Evolutionary conservation across 2,113 vertebrate genomes (phyloP), one percentile per base, ranked within the genome.

Genomic region (Gobio gobio): DNA sequence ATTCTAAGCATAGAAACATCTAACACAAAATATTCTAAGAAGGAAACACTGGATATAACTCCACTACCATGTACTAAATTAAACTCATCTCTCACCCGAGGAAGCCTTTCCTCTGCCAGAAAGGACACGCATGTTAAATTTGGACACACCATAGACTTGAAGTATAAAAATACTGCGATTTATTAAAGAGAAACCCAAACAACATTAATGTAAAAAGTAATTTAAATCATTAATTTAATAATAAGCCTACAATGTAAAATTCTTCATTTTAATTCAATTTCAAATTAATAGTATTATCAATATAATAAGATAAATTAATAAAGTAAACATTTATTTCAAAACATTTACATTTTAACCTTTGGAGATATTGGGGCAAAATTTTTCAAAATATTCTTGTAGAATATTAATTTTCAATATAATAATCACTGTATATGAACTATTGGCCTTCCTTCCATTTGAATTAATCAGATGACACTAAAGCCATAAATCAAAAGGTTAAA

Each of bases 31-130:
- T 45, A 77, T 63, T 51, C 26, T 58, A 24, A 2, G 20, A 78
- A 7, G 36, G 73, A 75, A 78, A 78, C 29, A 40, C 10, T 78
- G 20, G 59, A 78, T 78, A 59, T 78, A 78, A 59, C 29, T 59
- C 33, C 29, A 59, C 54, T 78, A 56, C 29, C 36, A 59, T 59
- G 29, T 12, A n/a, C 54, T 78, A 78, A 78, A 78, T 59, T 59
- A 78, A 78, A 59, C 51, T 4, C 9, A 12, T 22, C 76, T 43
- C 54, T 78, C 10, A 59, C 33, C 3, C 33, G 59, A 16, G 10
- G 22, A 59, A 43, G 54, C 20, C 20, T 78, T 78, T 14, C 36
- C 66, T 68, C 66, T 68, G 9, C 33, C 18, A 68, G 64, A 40
- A 68, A 20, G 33, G 16, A 10, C 3, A 4, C 9, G 1, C 7